Base-by-base conservation (phyloP, 2,113 vertebrate genomes). In the Procapra przewalskii region DNA sequence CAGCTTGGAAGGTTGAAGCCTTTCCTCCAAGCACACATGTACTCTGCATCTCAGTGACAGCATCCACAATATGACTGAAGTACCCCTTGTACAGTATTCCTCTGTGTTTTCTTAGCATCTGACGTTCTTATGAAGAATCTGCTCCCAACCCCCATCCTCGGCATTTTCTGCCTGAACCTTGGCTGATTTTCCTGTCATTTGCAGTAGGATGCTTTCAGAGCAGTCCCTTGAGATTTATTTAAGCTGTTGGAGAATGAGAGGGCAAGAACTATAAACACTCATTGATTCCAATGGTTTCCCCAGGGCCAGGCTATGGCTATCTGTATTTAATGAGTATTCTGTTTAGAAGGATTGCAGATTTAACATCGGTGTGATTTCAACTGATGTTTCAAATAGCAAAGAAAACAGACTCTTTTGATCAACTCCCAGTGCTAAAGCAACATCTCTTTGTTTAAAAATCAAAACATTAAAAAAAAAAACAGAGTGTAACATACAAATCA, bases 261-360 rank as follows among this genome's bases (percentile, higher is more conserved):
- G 95, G n/a, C 82, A 88, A 60, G 92, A 88, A 86, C 81, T 91
- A 1, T 90, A 91, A 97, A 88, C 84, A 95, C 43, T 90, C 59
- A 62, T 88, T 84, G 52, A 67, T 84, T 90, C 75, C 45, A 14
- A 25, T 62, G 9, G 45, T 96, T 71, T 96, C 97, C 79, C 88
- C 50, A 64, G 55, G 90, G 88, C 57, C n/a, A 54, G 23, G 52
- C 80, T 57, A 12, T 19, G 27, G 52, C n/a, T 88, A 1, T 88
- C 54, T 91, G 96, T 60, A 60, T 85, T 84, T 75, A 92, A 92
- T 62, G 75, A 92, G 75, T 48, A 48, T 96, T 96, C 67, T 59
- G 27, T 93, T 95, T 52, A 50, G 88, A 91, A 50, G 25, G 29
- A 90, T 15, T 95, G 64, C 23, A 23, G 11, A 43, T 81, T 84